Conservation (phyloP, 2,113 vertebrate species). For the Austrofundulus limnaeus region DNA sequence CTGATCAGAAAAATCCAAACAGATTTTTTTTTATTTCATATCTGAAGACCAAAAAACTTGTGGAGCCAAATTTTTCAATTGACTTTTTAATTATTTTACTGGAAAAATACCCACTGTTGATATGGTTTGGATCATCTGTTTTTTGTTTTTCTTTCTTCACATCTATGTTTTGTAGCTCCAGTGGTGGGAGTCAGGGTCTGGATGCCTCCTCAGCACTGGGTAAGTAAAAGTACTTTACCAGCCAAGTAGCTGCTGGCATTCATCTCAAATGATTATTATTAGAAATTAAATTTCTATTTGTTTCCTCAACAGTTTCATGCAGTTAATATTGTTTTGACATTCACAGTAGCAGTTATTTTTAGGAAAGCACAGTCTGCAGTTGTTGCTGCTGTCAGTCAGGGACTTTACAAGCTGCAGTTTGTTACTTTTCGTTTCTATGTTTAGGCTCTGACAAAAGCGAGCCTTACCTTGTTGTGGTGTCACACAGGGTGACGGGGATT, state of each 20-base stretch:
- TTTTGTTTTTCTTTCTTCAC: not conserved
- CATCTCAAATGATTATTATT: too few relatives aligned
- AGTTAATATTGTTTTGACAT: not conserved
- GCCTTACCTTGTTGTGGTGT: conserved; percentile 29
- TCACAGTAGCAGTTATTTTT: not conserved
- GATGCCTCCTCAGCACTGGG: conserved; percentile 74
- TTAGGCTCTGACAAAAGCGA: conserved; percentile 55
- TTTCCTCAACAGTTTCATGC: not conserved
- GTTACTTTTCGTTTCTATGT: conserved; percentile 47
- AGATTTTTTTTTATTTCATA: too few relatives aligned
- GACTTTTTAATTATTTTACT: too few relatives aligned
- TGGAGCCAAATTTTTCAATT: too few relatives aligned
- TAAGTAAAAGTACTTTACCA: too few relatives aligned
- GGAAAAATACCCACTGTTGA: not conserved
- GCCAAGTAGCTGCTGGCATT: not conserved
- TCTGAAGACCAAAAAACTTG: too few relatives aligned
- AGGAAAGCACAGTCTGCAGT: conserved; percentile 17
- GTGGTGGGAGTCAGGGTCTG: conserved; percentile 57
- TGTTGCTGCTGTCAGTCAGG: conserved; percentile 21
- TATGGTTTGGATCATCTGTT: not conserved
- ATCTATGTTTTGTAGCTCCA: conserved; percentile 50
- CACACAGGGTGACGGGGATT: conserved; percentile 27
- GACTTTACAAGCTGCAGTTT: conserved; percentile 30
- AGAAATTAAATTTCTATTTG: too few relatives aligned
- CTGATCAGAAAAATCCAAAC: too few relatives aligned